Evolutionary conservation across 2,888 invertebrate species (phyloP).

Genomic region (Rhyacophila evoluta): DNA sequence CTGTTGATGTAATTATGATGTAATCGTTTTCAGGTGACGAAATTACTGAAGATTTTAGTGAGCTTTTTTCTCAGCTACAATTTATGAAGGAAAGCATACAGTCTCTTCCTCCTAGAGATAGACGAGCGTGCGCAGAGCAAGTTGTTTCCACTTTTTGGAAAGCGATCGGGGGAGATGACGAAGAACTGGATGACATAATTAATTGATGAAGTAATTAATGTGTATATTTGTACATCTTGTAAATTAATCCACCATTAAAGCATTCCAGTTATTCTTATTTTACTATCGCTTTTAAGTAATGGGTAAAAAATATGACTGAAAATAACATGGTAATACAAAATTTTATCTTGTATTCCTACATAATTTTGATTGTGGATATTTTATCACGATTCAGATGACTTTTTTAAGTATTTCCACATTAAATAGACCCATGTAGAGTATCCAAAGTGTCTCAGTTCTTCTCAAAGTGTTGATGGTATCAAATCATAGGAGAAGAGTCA

Average conservation of each 20-base stretch:
- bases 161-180: constrained; percentile 79
- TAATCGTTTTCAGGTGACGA: neutral
- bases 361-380: too few relatives aligned
- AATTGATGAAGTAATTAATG: neutral
- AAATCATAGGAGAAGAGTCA: too few relatives aligned
- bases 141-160: constrained; percentile 81
- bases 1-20: too few relatives aligned
- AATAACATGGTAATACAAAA: too few relatives aligned
- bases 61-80: constrained; percentile 74
- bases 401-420: too few relatives aligned
- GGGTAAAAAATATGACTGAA: too few relatives aligned
- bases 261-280: constrained; percentile 26
- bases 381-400: too few relatives aligned
- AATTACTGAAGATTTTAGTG: constrained; percentile 69
- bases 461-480: too few relatives aligned
- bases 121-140: constrained; percentile 78
- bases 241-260: neutral
- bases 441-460: too few relatives aligned
- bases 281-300: neutral
- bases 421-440: too few relatives aligned
- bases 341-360: too few relatives aligned
- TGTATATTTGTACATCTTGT: neutral
- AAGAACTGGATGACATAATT: constrained; percentile 66
- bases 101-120: constrained; percentile 72
- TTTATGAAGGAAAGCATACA: constrained; percentile 77